phyloP scores from a whole-genome alignment of 2,888 invertebrate species.

The Alloplasta piceator region DNA sequence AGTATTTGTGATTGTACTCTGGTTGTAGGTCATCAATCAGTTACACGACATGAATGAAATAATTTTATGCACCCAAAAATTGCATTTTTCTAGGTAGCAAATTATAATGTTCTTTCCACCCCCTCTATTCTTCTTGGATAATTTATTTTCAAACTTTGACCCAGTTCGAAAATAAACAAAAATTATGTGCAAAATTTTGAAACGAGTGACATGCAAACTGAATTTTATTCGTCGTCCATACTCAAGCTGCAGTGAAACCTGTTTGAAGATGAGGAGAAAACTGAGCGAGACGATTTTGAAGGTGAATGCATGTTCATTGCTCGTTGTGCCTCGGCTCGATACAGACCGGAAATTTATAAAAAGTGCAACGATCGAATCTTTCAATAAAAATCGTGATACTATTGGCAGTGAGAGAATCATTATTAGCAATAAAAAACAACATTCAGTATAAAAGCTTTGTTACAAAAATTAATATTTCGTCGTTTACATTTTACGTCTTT shows the following conservation, averaged over 20 bases:
- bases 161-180: neutral
- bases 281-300: slow-evolving; percentile 15
- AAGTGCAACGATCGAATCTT: neutral
- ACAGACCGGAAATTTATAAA: slow-evolving; percentile 1
- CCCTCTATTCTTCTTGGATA: neutral
- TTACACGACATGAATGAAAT: neutral
- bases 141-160: neutral
- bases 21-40: neutral
- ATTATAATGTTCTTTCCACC: neutral
- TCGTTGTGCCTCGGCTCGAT: slow-evolving; percentile 13
- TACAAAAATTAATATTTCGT: no score
- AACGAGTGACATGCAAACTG: neutral
- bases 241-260: slow-evolving; percentile 34
- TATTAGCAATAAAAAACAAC: neutral
- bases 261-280: slow-evolving; percentile 29
- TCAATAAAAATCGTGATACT: neutral
- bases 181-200: neutral
- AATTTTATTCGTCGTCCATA: slow-evolving; percentile 6
- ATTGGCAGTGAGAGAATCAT: neutral
- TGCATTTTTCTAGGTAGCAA: no score
- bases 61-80: neutral
- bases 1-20: slow-evolving; percentile 47
- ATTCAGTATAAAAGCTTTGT: no score
- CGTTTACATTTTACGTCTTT: no score
- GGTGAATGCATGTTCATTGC: slow-evolving; percentile 43